A percentile compares a stretch with the other conserved stretches of the same genome.
Conservation (phyloP, 1,140 invertebrate genomes). For the Lordiphosa mommai region DNA sequence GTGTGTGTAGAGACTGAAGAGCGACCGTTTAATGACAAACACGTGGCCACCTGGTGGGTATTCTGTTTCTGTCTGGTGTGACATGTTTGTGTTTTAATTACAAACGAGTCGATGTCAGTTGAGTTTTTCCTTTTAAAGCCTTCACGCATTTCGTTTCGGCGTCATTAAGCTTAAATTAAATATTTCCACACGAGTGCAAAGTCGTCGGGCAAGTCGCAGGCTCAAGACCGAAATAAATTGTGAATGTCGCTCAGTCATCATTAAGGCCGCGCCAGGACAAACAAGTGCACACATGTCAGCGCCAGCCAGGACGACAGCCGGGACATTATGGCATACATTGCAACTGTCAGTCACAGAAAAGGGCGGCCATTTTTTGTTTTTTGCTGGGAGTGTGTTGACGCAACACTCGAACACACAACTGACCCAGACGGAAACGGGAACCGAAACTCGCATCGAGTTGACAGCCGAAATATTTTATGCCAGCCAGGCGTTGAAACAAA, state of each 20-base stretch:
- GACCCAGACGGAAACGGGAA: slow-evolving; percentile 11
- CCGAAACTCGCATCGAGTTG: slow-evolving; percentile 49
- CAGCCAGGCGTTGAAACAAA: slow-evolving; percentile 54
- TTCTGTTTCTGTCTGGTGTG: slow-evolving; percentile 2
- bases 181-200: slow-evolving; percentile 67
- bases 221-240: slow-evolving; percentile 68
- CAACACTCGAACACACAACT: slow-evolving; percentile 55
- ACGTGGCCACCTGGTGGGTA: slow-evolving; percentile 24
- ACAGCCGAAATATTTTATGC: slow-evolving; percentile 73
- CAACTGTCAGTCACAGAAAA: slow-evolving; percentile 69
- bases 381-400: slow-evolving; percentile 43
- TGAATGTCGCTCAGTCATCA: slow-evolving; percentile 74
- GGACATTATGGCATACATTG: slow-evolving; percentile 77
- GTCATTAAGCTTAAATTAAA: slow-evolving; percentile 76
- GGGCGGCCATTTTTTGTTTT: slow-evolving; percentile 12
- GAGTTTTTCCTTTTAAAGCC: slow-evolving; percentile 43
- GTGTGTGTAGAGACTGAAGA: slow-evolving; percentile 16
- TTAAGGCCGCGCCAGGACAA: slow-evolving; percentile 65
- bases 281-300: slow-evolving; percentile 71
- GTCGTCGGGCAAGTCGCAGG: slow-evolving; percentile 4
- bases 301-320: slow-evolving; percentile 32
- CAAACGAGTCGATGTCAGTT: slow-evolving; percentile 49
- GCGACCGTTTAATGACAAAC: slow-evolving; percentile 65
- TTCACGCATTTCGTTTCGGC: slow-evolving; percentile 54
- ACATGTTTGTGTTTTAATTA: slow-evolving; percentile 72